Conservation (phyloP, 2,888 invertebrate species). For the Trilocha varians region DNA sequence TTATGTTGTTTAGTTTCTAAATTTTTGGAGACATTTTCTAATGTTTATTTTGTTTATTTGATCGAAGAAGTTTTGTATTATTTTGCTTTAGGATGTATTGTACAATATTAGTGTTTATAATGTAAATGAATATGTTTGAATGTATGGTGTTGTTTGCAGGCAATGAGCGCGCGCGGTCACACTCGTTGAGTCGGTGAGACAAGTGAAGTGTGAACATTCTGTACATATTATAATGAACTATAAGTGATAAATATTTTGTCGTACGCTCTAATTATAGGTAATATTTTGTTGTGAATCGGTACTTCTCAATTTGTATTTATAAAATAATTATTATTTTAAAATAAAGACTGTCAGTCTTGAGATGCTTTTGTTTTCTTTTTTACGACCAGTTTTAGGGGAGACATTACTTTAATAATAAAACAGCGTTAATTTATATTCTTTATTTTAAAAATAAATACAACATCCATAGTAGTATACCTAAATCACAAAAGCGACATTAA, state of each 20-base stretch:
- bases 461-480: no score
- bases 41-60: no score
- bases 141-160: constrained; percentile 33
- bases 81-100: no score
- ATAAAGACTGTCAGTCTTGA: constrained; percentile 67
- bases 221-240: constrained; percentile 61
- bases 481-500: no score
- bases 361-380: constrained; percentile 20
- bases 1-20: no score
- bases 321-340: constrained; percentile 58
- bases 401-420: neutral
- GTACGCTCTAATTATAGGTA: constrained; percentile 61
- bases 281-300: constrained; percentile 71
- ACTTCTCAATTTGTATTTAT: constrained; percentile 73
- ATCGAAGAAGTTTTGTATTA: no score
- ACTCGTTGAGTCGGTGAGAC: constrained; percentile 82
- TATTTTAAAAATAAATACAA: neutral
- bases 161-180: constrained; percentile 64
- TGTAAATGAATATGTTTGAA: no score
- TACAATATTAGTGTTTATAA: no score
- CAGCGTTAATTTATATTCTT: neutral
- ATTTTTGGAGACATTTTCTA: no score
- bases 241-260: constrained; percentile 66
- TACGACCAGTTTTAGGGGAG: neutral
- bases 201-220: constrained; percentile 24